A percentile compares a stretch with the other conserved stretches of the same genome.
Conservation (phyloP, 2,797 vertebrate species). For the Betta splendens region DNA sequence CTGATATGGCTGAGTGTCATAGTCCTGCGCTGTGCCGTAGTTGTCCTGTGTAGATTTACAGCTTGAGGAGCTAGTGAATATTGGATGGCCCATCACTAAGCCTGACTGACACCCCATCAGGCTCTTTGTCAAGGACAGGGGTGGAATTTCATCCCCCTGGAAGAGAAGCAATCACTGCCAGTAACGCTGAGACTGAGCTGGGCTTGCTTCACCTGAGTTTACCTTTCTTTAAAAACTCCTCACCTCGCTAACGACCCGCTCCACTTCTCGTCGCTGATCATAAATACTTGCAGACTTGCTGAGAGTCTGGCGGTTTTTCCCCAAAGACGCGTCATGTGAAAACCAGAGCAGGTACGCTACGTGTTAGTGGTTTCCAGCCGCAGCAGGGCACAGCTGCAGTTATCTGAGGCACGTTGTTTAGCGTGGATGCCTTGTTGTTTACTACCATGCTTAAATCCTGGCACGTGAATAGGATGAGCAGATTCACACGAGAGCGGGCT, state of each 20-base stretch:
- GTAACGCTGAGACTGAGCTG: conserved; percentile 69
- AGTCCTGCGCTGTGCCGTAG: conserved; percentile 38
- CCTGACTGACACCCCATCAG: conserved; percentile 80
- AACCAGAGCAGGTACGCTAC: conserved; percentile 17
- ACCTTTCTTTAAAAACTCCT: conserved; percentile 70
- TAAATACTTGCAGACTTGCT: conserved; percentile 22
- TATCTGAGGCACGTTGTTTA: conserved; percentile 16
- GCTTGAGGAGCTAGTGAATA: conserved; percentile 83
- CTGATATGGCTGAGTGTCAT: conserved; percentile 62
- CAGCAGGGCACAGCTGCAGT: conserved; percentile 11
- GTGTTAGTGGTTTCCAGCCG: conserved; percentile 23
- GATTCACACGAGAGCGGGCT: conserved; percentile 48
- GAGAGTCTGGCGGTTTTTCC: conserved; percentile 32
- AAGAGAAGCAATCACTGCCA: conserved; percentile 78
- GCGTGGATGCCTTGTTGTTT: conserved; percentile 39
- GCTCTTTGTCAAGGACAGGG: conserved; percentile 77
- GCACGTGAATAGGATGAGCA: conserved; percentile 41
- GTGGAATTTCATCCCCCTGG: conserved; percentile 82
- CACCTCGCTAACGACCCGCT: conserved; percentile 32
- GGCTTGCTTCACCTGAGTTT: conserved; percentile 73
- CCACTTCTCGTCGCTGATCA: conserved; percentile 17
- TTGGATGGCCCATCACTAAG: conserved; percentile 83
- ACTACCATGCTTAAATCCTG: conserved; percentile 31
- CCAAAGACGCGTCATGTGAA: conserved; percentile 3
- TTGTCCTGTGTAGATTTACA: conserved; percentile 76